These are phyloP conservation scores for Steinernema khuongi DNA, from an alignment of 1,140 invertebrate species.

Conservation along the genomic window DNA sequence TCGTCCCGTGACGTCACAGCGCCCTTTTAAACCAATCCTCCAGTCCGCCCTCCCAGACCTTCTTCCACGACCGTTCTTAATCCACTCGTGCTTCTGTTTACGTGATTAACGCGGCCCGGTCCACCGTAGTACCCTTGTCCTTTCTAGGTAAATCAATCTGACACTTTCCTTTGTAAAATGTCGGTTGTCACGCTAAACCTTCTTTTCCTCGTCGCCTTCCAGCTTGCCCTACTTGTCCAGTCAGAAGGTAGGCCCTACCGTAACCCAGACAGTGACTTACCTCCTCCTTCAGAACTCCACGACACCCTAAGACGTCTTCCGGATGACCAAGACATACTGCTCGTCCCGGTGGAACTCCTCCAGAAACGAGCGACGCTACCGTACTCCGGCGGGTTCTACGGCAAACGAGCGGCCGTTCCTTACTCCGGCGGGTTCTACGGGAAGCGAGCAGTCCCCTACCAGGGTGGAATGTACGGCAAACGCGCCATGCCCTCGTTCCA, in stretches of 20 bases:
- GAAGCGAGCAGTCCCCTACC: conserved; percentile 1
- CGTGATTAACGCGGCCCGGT: too few relatives aligned
- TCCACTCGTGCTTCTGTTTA: too few relatives aligned
- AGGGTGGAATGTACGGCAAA: conserved; percentile 15
- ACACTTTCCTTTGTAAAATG: background rate
- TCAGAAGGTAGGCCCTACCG: background rate
- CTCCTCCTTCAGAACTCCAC: too few relatives aligned
- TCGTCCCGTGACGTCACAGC: too few relatives aligned
- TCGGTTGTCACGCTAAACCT: background rate
- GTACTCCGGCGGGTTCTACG: conserved; percentile 9
- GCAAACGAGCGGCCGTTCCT: background rate
- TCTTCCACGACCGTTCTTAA: too few relatives aligned
- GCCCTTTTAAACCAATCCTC: too few relatives aligned
- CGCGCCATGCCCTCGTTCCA: conserved; percentile 6
- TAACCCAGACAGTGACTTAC: background rate
- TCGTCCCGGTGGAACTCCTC: background rate
- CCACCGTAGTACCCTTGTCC: too few relatives aligned
- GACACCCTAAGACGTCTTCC: too few relatives aligned
- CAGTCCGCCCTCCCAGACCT: too few relatives aligned
- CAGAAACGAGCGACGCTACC: background rate
- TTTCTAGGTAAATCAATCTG: background rate
- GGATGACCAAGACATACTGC: background rate
- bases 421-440: conserved; percentile 18
- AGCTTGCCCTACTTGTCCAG: background rate
- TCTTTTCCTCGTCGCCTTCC: background rate